Conservation (phyloP, 2,113 vertebrate species). For the Rhea americana region DNA sequence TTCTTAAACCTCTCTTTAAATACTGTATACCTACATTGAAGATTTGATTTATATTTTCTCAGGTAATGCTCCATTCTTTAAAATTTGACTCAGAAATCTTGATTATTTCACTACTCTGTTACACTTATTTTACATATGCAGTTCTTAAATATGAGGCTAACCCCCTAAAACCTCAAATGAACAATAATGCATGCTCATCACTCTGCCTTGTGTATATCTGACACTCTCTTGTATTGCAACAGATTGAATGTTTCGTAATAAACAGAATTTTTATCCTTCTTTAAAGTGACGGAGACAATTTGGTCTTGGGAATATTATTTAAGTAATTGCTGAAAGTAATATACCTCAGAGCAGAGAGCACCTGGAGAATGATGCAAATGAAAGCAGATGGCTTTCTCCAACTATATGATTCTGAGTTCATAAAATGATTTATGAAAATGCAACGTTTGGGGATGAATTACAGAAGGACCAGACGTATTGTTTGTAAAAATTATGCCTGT, state of each 20-base stretch:
- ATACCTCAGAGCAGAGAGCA: background rate
- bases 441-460: background rate
- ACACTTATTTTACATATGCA: background rate
- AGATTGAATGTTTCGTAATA: background rate
- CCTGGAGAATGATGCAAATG: conserved; percentile 7
- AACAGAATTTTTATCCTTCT: background rate
- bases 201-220: background rate
- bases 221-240: background rate
- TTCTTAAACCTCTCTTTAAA: background rate
- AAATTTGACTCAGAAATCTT: background rate
- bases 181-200: background rate
- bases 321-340: conserved; percentile 16
- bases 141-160: background rate
- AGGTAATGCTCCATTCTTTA: background rate
- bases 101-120: background rate
- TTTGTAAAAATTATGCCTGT: background rate
- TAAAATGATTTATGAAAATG: conserved; percentile 26
- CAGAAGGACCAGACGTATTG: background rate
- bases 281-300: background rate
- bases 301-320: background rate
- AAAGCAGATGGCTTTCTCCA: conserved; percentile 9
- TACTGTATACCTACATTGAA: background rate
- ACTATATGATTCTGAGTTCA: conserved; percentile 1
- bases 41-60: background rate
- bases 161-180: background rate